A percentile compares a stretch with the other conserved stretches of the same genome.
Evolutionary conservation across 2,113 vertebrate genomes (phyloP).

Genomic region (Petrocephalus microphthalmus): DNA sequence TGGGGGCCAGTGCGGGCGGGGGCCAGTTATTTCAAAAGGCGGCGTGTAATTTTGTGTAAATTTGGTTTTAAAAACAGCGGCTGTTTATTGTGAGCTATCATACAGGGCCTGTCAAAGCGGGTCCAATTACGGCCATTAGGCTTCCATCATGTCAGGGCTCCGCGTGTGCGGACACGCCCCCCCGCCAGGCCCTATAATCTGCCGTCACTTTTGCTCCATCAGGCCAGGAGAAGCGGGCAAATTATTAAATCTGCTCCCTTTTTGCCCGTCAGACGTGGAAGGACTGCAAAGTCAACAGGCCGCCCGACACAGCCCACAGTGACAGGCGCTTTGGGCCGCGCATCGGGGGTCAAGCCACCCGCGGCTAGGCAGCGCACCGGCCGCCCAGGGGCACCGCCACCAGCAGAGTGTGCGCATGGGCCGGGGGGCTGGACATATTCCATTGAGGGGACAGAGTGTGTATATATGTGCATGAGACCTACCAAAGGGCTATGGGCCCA

Average conservation of each 20-base stretch:
- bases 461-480: conserved; percentile 40
- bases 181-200: conserved; percentile 96
- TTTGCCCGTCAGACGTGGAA: conserved; percentile 30
- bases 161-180: conserved; percentile 72
- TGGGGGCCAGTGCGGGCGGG: conserved; percentile 40
- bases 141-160: conserved; percentile 97
- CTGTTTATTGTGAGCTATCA: conserved; percentile 90
- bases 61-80: conserved; percentile 84
- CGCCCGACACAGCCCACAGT: conserved; percentile 18
- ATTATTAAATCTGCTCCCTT: conserved; percentile 66
- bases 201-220: conserved; percentile 92
- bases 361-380: background rate
- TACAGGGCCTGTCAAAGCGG: conserved; percentile 98
- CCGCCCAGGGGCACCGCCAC: background rate
- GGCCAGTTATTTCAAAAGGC: conserved; percentile 82
- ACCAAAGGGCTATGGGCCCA: background rate
- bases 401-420: background rate
- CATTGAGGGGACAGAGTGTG: no score
- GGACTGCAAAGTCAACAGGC: conserved; percentile 30
- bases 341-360: background rate
- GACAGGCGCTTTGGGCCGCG: conserved; percentile 40
- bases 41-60: conserved; percentile 99
- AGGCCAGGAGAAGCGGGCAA: conserved; percentile 76
- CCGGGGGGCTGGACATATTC: no score
- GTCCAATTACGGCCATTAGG: conserved; percentile 99